Conservation (phyloP, 2,888 invertebrate genomes). For the Diarsia mendica region DNA sequence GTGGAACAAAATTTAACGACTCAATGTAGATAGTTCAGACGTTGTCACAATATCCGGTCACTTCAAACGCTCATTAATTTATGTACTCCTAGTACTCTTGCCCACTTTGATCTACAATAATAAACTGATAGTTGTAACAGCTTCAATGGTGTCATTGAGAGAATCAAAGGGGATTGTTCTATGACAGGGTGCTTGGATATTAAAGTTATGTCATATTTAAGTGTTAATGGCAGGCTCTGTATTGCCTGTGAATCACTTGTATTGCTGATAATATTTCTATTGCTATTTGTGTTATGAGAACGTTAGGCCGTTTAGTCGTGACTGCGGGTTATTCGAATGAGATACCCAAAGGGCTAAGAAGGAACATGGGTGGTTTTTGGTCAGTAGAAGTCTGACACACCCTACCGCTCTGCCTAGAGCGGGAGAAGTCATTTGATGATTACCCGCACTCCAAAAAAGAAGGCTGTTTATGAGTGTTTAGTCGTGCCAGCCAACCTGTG, state of each 20-base stretch:
- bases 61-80: constrained; percentile 59
- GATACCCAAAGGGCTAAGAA: too few species aligned
- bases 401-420: too few species aligned
- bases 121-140: constrained; percentile 44
- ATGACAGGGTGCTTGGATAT: background rate
- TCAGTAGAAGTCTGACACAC: too few species aligned
- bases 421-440: too few species aligned
- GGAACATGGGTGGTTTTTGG: too few species aligned
- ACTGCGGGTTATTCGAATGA: too few species aligned
- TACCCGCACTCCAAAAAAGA: background rate
- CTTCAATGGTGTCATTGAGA: constrained; percentile 43
- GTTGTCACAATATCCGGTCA: constrained; percentile 66
- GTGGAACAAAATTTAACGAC: constrained; percentile 46
- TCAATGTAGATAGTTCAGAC: constrained; percentile 38
- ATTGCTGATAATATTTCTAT: background rate
- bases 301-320: background rate
- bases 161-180: constrained; percentile 45
- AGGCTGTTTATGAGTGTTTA: too few species aligned
- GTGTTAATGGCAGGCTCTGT: constrained; percentile 30
- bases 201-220: constrained; percentile 29
- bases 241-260: background rate
- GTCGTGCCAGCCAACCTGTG: background rate
- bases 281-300: background rate
- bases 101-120: constrained; percentile 60
- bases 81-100: constrained; percentile 24